phyloP scores from a whole-genome alignment of 2,888 invertebrate species.

The Bimastos eiseni region DNA sequence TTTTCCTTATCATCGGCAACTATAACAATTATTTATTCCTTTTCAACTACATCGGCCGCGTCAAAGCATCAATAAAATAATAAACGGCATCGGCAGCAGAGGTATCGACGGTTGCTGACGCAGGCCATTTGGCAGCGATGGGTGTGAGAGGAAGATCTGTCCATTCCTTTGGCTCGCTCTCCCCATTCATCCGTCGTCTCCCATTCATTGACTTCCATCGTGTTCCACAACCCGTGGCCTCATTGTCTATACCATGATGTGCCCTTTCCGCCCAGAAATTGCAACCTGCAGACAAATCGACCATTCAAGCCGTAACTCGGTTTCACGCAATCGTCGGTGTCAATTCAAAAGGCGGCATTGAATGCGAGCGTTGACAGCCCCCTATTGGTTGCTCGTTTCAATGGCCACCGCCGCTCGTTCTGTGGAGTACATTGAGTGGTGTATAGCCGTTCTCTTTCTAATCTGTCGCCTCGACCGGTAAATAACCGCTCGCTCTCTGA shows the following conservation, averaged over 20 bases:
- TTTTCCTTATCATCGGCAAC: background rate
- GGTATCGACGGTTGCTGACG: background rate
- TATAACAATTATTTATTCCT: background rate
- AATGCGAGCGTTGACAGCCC: background rate
- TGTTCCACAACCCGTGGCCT: too few relatives aligned
- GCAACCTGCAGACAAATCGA: background rate
- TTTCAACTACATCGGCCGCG: background rate
- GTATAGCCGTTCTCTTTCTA: background rate
- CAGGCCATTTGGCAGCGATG: background rate
- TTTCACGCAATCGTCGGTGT: background rate
- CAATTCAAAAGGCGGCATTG: background rate
- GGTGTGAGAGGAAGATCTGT: background rate
- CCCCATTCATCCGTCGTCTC: background rate
- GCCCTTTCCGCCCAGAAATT: background rate
- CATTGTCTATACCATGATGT: background rate
- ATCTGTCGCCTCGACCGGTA: background rate
- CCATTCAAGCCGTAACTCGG: background rate
- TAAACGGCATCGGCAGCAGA: background rate
- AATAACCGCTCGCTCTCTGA: background rate
- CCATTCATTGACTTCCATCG: background rate
- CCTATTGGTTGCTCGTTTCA: background rate
- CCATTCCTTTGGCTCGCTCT: background rate
- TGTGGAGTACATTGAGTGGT: background rate
- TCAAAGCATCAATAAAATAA: background rate
- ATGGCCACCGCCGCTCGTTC: background rate